Conservation (phyloP, 1,140 invertebrate species). For the Caenorhabditis elegans region DNA sequence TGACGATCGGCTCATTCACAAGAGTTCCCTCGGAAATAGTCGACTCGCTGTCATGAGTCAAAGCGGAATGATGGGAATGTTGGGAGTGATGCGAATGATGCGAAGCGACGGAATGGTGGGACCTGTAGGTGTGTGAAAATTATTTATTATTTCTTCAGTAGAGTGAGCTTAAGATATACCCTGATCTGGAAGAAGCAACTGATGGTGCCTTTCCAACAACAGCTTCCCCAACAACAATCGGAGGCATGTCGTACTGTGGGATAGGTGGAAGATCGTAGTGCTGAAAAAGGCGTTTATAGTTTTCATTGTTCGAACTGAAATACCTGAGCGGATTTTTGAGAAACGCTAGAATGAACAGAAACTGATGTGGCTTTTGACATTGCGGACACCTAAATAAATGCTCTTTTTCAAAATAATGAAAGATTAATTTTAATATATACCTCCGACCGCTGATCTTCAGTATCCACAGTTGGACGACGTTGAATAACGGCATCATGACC, state of each 20-base stretch:
- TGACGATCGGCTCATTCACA: neutral
- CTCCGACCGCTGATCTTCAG: conserved; percentile 20
- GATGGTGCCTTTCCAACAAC: neutral
- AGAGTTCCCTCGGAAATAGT: neutral
- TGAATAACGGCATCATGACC: neutral
- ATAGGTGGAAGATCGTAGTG: conserved; percentile 9
- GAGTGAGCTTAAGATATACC: neutral
- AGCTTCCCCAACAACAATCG: neutral
- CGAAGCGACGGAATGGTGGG: neutral
- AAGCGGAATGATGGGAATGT: conserved; percentile 32
- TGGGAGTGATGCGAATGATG: neutral
- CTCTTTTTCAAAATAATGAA: no score
- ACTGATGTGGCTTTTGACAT: conserved; percentile 30
- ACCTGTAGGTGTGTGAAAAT: neutral
- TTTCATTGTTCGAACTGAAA: neutral
- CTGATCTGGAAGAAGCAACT: neutral
- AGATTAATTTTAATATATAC: neutral
- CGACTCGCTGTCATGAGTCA: conserved; percentile 28
- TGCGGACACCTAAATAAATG: neutral
- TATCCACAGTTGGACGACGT: neutral
- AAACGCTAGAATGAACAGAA: conserved; percentile 36
- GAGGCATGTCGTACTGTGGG: conserved; percentile 2
- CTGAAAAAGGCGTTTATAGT: neutral
- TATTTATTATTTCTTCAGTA: no score
- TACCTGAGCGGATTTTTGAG: conserved; percentile 27